Evolutionary conservation across 2,113 vertebrate genomes (phyloP).

Genomic region (Larimichthys crocea): DNA sequence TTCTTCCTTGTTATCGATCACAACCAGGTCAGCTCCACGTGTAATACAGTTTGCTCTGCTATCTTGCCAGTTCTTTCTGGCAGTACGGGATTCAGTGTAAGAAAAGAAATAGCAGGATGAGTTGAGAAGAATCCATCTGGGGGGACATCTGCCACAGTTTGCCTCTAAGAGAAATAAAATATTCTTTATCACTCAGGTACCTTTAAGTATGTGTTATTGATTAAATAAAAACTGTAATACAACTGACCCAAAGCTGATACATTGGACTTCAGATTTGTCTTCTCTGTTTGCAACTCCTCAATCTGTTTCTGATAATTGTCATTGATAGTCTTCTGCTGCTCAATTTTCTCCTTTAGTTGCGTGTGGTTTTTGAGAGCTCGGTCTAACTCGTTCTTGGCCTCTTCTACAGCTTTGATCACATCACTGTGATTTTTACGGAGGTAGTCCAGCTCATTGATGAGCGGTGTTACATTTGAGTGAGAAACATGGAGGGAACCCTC

Average conservation of each 20-base stretch:
- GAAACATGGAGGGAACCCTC: not conserved
- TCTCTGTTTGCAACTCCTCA: conserved; percentile 41
- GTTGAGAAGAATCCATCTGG: conserved; percentile 42
- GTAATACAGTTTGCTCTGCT: conserved; percentile 64
- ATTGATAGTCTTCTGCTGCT: conserved; percentile 26
- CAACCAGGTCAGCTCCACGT: conserved; percentile 52
- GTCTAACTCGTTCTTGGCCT: conserved; percentile 32
- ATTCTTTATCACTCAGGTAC: not conserved
- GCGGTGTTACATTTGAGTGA: conserved; percentile 6
- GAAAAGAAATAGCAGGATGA: conserved; percentile 72
- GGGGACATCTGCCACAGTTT: conserved; percentile 55
- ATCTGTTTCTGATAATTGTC: conserved; percentile 42
- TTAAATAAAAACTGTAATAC: not conserved
- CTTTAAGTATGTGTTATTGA: not conserved
- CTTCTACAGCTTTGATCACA: conserved; percentile 19
- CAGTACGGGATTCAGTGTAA: not conserved
- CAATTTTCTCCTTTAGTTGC: conserved; percentile 31
- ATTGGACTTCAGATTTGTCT: conserved; percentile 36
- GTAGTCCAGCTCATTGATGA: conserved; percentile 44
- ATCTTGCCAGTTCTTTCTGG: conserved; percentile 61
- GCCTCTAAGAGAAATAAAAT: conserved; percentile 39
- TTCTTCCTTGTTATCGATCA: conserved; percentile 52
- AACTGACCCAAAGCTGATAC: conserved; percentile 32
- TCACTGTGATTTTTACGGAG: conserved; percentile 58
- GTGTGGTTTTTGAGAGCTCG: not conserved